A percentile compares a stretch with the other conserved stretches of the same genome.
These are phyloP conservation scores for Falco concolor DNA, from an alignment of 2,797 vertebrate species.

Conservation along the genomic window DNA sequence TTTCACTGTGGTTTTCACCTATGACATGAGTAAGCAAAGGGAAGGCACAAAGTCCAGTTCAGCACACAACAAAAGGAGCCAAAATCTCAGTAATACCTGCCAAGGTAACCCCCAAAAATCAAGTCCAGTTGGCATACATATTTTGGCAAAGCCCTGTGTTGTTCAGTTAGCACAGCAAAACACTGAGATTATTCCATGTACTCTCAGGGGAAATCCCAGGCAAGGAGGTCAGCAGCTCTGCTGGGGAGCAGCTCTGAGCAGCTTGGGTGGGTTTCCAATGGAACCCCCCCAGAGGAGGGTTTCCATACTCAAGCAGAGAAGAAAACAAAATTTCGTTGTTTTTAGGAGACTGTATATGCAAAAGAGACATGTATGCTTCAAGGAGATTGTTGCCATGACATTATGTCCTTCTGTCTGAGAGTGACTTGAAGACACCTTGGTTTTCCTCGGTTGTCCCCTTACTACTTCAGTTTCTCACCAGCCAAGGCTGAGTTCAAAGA, in stretches of 20 bases:
- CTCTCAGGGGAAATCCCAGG: not conserved
- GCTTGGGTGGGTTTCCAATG: not conserved
- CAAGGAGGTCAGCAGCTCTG: not conserved
- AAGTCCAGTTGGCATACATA: not conserved
- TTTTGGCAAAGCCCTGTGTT: not conserved
- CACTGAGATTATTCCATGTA: not conserved
- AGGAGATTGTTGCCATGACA: not conserved
- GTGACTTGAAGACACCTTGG: not conserved
- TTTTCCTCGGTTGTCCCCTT: not conserved
- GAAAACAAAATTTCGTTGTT: not conserved
- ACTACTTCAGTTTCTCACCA: not conserved
- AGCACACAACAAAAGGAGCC: not conserved
- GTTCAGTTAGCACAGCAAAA: not conserved
- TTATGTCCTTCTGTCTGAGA: not conserved
- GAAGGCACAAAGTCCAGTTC: not conserved
- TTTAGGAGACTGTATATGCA: not conserved
- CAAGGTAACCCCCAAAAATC: not conserved
- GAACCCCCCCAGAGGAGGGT: too few relatives aligned
- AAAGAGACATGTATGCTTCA: not conserved
- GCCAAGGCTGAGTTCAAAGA: not conserved
- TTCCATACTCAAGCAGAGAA: not conserved
- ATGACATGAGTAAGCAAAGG: not conserved
- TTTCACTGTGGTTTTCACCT: not conserved
- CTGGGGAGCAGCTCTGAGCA: not conserved
- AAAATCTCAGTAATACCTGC: not conserved